Percentiles rank a stretch among this genome's conserved stretches.
Conservation (phyloP, 2,113 vertebrate species). For the Caloenas nicobarica region DNA sequence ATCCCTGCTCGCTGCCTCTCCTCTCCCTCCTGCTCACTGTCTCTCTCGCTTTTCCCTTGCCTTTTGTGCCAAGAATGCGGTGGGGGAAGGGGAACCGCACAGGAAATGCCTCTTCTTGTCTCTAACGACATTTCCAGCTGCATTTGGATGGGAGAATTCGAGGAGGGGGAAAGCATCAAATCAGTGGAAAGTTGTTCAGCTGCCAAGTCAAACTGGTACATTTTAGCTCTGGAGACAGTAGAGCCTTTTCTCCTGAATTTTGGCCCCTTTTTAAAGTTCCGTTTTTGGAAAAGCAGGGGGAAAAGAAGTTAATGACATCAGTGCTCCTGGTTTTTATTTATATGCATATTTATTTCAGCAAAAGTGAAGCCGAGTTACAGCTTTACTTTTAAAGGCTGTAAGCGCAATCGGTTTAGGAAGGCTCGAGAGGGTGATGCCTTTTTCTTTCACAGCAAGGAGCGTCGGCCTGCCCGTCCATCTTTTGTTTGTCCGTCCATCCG, state of each 20-base stretch:
- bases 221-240: conserved; percentile 72
- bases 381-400: neutral
- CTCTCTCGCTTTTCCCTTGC: conserved; percentile 59
- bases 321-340: conserved; percentile 37
- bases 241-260: conserved; percentile 61
- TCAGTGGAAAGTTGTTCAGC: conserved; percentile 74
- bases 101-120: conserved; percentile 83
- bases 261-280: conserved; percentile 45
- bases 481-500: neutral
- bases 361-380: neutral
- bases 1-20: conserved; percentile 55
- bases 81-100: conserved; percentile 71
- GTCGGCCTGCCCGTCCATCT: neutral
- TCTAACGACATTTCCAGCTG: conserved; percentile 75
- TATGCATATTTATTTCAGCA: neutral
- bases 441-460: neutral
- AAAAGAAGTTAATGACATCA: conserved; percentile 51
- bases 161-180: conserved; percentile 58
- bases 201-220: conserved; percentile 77
- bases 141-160: conserved; percentile 69
- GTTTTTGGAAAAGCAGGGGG: conserved; percentile 46
- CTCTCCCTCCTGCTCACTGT: conserved; percentile 49
- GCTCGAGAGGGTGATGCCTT: neutral
- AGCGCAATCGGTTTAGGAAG: neutral
- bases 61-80: conserved; percentile 76